Percentiles rank a stretch among this genome's conserved stretches.
Conservation (phyloP, 2,113 vertebrate species). For the Amphiprion ocellaris region DNA sequence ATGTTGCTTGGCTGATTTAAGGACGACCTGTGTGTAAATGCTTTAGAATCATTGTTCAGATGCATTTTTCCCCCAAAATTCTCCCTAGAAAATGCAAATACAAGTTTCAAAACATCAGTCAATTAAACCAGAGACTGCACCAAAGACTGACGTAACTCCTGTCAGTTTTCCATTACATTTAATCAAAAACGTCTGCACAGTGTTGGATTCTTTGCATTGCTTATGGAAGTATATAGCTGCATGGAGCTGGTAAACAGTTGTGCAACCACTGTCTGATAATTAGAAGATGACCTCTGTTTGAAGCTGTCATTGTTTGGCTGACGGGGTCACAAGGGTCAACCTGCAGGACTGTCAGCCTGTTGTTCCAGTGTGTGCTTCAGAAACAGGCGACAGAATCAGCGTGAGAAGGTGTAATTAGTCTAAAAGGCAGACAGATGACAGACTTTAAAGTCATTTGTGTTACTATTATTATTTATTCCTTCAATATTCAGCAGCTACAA, state of each 20-base stretch:
- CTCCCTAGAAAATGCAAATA: not conserved
- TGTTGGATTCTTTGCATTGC: not conserved
- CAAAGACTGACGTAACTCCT: constrained; percentile 11
- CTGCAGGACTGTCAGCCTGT: constrained; percentile 1
- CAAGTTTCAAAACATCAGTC: not conserved
- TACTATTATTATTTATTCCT: not conserved
- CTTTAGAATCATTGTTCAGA: not conserved
- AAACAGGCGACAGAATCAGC: not conserved
- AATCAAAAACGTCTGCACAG: too few relatives aligned
- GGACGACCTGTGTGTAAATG: not conserved
- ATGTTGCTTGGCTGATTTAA: constrained; percentile 8
- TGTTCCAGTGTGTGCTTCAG: not conserved
- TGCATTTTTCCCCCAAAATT: not conserved
- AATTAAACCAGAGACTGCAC: not conserved
- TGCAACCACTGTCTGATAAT: constrained; percentile 7
- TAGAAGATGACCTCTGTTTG: constrained; percentile 26
- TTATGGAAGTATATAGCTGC: not conserved
- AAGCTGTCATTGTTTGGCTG: constrained; percentile 1
- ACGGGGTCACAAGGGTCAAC: constrained; percentile 31
- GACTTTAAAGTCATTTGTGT: too few relatives aligned
- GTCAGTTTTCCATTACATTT: too few relatives aligned
- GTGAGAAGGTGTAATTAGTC: not conserved
- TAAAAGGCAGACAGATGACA: not conserved
- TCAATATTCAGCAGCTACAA: not conserved
- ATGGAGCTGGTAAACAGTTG: not conserved